A percentile compares a stretch with the other conserved stretches of the same genome.
Evolutionary conservation across 2,888 invertebrate genomes (phyloP).

Genomic region (Euproctis similis): DNA sequence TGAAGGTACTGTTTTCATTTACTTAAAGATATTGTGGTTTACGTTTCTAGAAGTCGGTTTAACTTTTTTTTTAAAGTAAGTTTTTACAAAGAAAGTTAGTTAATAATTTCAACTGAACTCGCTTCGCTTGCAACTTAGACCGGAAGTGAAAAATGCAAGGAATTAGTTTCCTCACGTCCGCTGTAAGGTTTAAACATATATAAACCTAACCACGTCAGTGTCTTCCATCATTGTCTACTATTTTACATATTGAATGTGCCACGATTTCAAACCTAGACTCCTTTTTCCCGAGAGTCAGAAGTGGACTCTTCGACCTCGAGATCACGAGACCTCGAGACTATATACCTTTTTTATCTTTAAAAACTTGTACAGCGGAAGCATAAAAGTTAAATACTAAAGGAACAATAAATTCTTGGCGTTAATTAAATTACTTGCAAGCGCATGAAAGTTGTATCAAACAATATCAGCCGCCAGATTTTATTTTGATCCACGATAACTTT

Average conservation of each 20-base stretch:
- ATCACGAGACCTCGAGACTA: too few relatives aligned
- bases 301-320: too few relatives aligned
- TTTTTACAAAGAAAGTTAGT: too few relatives aligned
- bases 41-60: too few relatives aligned
- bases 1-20: too few relatives aligned
- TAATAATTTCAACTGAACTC: constrained; percentile 1
- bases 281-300: too few relatives aligned
- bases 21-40: too few relatives aligned
- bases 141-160: constrained; percentile 42
- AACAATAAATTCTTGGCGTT: constrained; percentile 31
- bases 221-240: constrained; percentile 15
- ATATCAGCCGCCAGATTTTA: constrained; percentile 27
- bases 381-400: constrained; percentile 30
- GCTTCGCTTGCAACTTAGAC: constrained; percentile 18
- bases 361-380: constrained; percentile 6
- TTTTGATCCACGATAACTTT: constrained; percentile 30
- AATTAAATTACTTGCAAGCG: constrained; percentile 31
- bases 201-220: constrained; percentile 32
- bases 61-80: too few relatives aligned
- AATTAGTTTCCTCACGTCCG: constrained; percentile 40
- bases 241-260: too few relatives aligned
- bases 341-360: too few relatives aligned
- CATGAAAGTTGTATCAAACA: constrained; percentile 24
- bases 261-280: too few relatives aligned
- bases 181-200: constrained; percentile 36